Evolutionary conservation across 2,797 vertebrate genomes (phyloP), one percentile per base, ranked within the genome.

Genomic region (Crocidura indochinensis): DNA sequence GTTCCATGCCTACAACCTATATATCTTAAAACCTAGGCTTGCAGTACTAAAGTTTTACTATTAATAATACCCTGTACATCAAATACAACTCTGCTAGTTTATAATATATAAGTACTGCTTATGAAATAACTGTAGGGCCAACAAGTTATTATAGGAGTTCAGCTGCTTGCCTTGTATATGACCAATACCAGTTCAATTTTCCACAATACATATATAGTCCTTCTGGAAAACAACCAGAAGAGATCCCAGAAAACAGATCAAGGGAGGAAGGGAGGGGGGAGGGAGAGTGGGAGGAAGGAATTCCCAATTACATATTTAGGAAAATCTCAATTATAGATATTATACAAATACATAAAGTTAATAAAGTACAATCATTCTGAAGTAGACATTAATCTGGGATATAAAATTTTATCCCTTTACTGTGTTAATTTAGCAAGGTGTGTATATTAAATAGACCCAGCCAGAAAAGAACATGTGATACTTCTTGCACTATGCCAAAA

Each of bases 1-100:
- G 88, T 47, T 78, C 47, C 10, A 29, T n/a, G 80, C 88, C 89
- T 73, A 87, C 69, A 81, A 53, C 88, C 87, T 69, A 86, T 12
- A 49, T 38, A 69, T 64, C 85, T 74, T 73, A 68, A 82, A 80
- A 84, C 69, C 74, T 27, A 22, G 20, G 26, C 74, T 2, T 78
- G n/a, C 47, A 81, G 75, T 29, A 22, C 22, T 20, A 65, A 47
- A 86, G 64, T 67, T 56, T 84, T 75, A 84, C 47, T 51, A 84
- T 49, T 14, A 24, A 46, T 17, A 62, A 15, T 84, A 49, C n/a
- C n/a, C 60, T 82, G 29, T n/a, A 87, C 72, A 75, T 0, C 47
- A 47, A 89, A 64, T 74, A 8, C 47, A 81, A 68, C 26, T 49
- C 67, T 14, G 20, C 8, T 20, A 89, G 95, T 56, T 62, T 77